A percentile compares a stretch with the other conserved stretches of the same genome.
Conservation (phyloP, 2,797 vertebrate species). For the Spondyliosoma cantharus region DNA sequence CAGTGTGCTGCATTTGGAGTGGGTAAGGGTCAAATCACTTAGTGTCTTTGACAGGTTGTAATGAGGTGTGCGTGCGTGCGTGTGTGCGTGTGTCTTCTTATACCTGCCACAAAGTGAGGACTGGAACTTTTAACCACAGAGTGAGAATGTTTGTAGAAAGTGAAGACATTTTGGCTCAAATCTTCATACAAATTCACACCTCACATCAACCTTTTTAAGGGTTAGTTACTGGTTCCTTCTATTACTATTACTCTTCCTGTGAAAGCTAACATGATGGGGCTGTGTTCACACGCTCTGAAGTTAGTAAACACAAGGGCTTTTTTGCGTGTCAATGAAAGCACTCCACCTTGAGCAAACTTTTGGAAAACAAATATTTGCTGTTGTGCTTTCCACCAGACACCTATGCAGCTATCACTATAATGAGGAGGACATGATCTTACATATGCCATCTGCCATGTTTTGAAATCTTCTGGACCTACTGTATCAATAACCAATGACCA, state of each 20-base stretch:
- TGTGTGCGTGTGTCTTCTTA: constrained; percentile 3
- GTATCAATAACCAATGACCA: not conserved
- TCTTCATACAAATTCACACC: no score
- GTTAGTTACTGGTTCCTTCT: not conserved
- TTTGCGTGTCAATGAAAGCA: not conserved
- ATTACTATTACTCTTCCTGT: not conserved
- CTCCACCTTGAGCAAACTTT: constrained; percentile 16
- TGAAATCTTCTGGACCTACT: not conserved
- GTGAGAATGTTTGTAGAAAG: no score
- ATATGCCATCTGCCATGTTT: not conserved
- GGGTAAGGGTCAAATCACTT: constrained; percentile 59
- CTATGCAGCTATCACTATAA: not conserved
- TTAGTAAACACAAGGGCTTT: not conserved
- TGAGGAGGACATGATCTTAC: not conserved
- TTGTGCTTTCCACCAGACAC: constrained; percentile 3
- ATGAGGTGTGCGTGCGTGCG: constrained; percentile 18
- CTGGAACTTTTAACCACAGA: no score
- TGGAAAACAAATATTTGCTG: constrained; percentile 16
- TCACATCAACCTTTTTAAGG: no score
- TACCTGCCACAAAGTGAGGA: no score
- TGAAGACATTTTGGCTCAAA: no score
- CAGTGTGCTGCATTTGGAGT: constrained; percentile 29
- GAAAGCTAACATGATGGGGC: not conserved
- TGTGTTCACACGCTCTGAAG: constrained; percentile 7
- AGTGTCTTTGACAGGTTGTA: constrained; percentile 46